phyloP scores from a whole-genome alignment of 2,888 invertebrate species.

The Imbricaverruca yamaguchii region DNA sequence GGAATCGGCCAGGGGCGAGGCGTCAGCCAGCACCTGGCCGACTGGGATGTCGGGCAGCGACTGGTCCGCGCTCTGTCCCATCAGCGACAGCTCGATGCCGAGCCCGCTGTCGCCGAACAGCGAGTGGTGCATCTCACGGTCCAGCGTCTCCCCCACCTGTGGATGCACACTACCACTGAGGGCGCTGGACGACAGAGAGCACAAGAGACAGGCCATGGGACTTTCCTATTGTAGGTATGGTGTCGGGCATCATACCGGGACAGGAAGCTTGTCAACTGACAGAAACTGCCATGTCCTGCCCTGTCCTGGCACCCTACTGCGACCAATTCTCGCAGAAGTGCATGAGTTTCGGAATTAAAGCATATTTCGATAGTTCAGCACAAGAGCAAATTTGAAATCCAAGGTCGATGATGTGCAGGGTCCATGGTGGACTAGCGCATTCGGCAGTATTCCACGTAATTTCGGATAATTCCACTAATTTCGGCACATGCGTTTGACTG shows the following conservation, averaged over 20 bases:
- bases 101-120: slow-evolving; percentile 1
- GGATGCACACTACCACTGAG: slow-evolving; percentile 58
- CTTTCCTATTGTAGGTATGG: slow-evolving; percentile 42
- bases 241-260: slow-evolving; percentile 48
- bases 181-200: slow-evolving; percentile 58
- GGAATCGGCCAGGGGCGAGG: slow-evolving; percentile 42
- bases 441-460: too few relatives aligned
- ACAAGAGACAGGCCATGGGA: too few relatives aligned
- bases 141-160: slow-evolving; percentile 51
- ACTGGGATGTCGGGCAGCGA: not conserved
- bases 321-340: not conserved
- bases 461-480: too few relatives aligned
- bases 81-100: slow-evolving; percentile 7
- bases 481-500: too few relatives aligned
- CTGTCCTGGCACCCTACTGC: too few relatives aligned
- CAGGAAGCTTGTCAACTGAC: too few relatives aligned
- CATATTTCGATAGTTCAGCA: not conserved
- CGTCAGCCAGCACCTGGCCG: slow-evolving; percentile 39
- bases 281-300: too few relatives aligned
- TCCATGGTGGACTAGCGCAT: too few relatives aligned
- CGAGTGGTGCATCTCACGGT: slow-evolving; percentile 40
- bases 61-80: not conserved
- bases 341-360: not conserved
- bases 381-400: too few relatives aligned
- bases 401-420: too few relatives aligned